phyloP scores from a whole-genome alignment of 2,113 vertebrate genomes.

The Callionymus lyra region DNA sequence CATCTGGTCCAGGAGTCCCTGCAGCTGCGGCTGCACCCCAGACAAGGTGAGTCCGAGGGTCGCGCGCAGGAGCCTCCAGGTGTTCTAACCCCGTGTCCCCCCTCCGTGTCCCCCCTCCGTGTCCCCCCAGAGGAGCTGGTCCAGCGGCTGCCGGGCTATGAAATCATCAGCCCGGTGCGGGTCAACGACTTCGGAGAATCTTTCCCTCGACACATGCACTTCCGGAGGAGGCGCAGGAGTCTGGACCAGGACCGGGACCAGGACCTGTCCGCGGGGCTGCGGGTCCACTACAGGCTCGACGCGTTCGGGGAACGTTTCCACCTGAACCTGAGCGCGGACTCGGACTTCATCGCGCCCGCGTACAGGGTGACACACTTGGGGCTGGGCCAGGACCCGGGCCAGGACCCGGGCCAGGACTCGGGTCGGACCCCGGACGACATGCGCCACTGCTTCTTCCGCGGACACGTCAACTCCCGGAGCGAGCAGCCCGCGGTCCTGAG shows the following conservation, averaged over 20 bases:
- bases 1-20: constrained; percentile 64
- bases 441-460: constrained; percentile 90
- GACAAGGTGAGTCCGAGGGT: constrained; percentile 69
- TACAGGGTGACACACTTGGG: constrained; percentile 79
- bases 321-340: constrained; percentile 85
- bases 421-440: constrained; percentile 65
- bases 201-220: constrained; percentile 74
- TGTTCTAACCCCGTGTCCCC: background rate
- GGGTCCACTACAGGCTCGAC: constrained; percentile 77
- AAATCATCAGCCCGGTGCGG: constrained; percentile 83
- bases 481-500: constrained; percentile 79
- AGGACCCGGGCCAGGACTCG: constrained; percentile 11
- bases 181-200: constrained; percentile 86
- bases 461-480: constrained; percentile 78
- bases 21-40: constrained; percentile 74
- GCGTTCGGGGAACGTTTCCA: constrained; percentile 87
- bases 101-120: too few species aligned
- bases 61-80: background rate
- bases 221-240: constrained; percentile 77
- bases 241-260: constrained; percentile 44
- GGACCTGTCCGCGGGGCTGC: constrained; percentile 44
- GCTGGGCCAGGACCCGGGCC: constrained; percentile 21
- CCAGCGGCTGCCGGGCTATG: constrained; percentile 80
- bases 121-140: constrained; percentile 73
- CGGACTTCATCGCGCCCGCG: constrained; percentile 75